Evolutionary conservation across 92 coral and sea anemone genomes (phyloP), one percentile per base, ranked within the genome.

Genomic region (Umimayanthus chanpuru): DNA sequence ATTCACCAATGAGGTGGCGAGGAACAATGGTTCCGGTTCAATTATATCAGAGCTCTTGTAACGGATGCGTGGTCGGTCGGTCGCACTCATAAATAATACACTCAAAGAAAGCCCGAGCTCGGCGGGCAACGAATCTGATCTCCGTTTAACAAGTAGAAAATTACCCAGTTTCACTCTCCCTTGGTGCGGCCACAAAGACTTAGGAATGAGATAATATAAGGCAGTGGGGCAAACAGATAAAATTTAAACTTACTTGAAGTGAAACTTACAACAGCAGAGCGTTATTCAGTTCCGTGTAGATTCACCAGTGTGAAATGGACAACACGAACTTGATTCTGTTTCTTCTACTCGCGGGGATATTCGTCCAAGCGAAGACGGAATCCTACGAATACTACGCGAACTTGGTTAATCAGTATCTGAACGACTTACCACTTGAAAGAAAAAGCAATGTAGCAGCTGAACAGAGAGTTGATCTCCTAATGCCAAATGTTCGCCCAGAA

Each of bases 41-140:
- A 49, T 83, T 16, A 72, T 29, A 36, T 83, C 77, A 80, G 87
- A 18, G 18, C 18, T 58, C 87, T 44, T 44, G 87, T 83, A 83
- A 83, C 87, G 87, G 78, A 83, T 83, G 87, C 87, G 87, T 83
- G 67, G 87, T 70, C 28, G 77, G 10, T 20, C 64, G 67, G 87
- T 70, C 28, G 77, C 11, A 30, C 64, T 70, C 87, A 83, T 83
- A 68, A 83, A 83, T 83, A 83, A 83, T 83, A 72, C 41, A 83
- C 38, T 71, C 9, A 26, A 30, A 25, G 76, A 77, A 71, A 67
- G 50, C 47, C 74, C 43, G 11, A 82, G 4, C 77, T 39, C 29
- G 87, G 26, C 76, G 78, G 78, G 78, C 77, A 28, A 68, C 44
- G 64, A 50, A 30, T 72, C 49, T 83, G 87, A 83, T 83, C 87